phyloP scores from a whole-genome alignment of 1,140 invertebrate genomes.

The Cecropterus lyciades region DNA sequence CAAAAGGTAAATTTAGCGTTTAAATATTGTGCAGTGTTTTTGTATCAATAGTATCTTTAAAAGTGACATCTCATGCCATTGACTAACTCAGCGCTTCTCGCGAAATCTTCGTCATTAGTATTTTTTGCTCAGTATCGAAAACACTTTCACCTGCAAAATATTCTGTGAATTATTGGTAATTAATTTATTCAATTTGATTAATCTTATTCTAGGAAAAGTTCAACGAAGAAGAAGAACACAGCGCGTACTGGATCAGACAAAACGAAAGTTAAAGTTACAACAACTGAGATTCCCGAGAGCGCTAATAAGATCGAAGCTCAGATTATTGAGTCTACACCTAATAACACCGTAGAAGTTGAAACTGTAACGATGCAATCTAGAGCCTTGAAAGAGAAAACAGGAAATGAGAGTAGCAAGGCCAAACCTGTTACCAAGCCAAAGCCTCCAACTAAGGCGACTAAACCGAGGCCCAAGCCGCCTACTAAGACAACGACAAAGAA shows the following conservation, averaged over 20 bases:
- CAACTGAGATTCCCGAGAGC: constrained; percentile 49
- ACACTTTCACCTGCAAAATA: constrained; percentile 2
- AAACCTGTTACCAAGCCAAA: constrained; percentile 54
- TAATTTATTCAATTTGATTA: constrained; percentile 8
- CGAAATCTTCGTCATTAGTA: neutral
- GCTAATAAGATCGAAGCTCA: constrained; percentile 52
- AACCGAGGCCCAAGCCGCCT: constrained; percentile 68
- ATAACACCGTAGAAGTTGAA: constrained; percentile 56
- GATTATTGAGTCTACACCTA: constrained; percentile 44
- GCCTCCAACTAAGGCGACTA: constrained; percentile 51
- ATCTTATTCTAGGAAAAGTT: constrained; percentile 59
- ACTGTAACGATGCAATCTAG: constrained; percentile 55
- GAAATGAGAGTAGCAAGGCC: constrained; percentile 54
- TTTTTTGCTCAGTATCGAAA: neutral
- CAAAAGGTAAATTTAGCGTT: constrained; percentile 59
- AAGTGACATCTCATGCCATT: neutral
- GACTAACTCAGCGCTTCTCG: neutral
- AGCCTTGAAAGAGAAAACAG: constrained; percentile 62
- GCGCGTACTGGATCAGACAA: constrained; percentile 53
- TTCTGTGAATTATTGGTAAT: neutral
- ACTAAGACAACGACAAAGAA: constrained; percentile 70
- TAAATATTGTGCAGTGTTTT: constrained; percentile 1
- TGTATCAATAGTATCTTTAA: neutral
- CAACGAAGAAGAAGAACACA: constrained; percentile 70
- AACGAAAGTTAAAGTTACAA: constrained; percentile 43